phyloP scores from a whole-genome alignment of 2,888 invertebrate genomes.

The Siphlonurus alternatus region DNA sequence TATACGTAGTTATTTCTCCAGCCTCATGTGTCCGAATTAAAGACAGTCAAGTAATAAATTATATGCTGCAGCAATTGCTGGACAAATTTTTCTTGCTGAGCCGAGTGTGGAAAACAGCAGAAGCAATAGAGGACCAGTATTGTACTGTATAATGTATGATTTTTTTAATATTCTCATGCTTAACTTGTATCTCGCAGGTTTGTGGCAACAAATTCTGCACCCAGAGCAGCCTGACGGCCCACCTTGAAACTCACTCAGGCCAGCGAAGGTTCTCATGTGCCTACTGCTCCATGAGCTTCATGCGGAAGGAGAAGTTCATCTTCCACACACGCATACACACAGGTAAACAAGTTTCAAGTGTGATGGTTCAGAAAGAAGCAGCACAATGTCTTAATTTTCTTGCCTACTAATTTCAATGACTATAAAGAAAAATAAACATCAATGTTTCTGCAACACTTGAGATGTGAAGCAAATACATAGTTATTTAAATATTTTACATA shows the following conservation, averaged over 20 bases:
- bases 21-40: too few relatives aligned
- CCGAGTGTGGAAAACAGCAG: too few relatives aligned
- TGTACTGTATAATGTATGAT: not conserved
- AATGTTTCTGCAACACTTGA: too few relatives aligned
- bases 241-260: conserved; percentile 12
- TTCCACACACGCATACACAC: conserved; percentile 16
- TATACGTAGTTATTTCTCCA: too few relatives aligned
- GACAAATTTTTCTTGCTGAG: not conserved
- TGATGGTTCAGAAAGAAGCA: too few relatives aligned
- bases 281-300: conserved; percentile 13
- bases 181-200: conserved; percentile 10
- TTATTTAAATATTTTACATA: too few relatives aligned
- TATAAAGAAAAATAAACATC: too few relatives aligned
- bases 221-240: conserved; percentile 12
- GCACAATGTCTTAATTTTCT: too few relatives aligned
- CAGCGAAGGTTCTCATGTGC: conserved; percentile 12
- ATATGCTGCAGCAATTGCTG: too few relatives aligned
- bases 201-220: conserved; percentile 15
- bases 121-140: not conserved
- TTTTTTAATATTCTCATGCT: not conserved
- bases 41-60: too few relatives aligned
- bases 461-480: too few relatives aligned
- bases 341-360: conserved; percentile 11
- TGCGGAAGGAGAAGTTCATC: conserved; percentile 15
- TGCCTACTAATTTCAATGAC: too few relatives aligned